Conservation (phyloP, 2,888 invertebrate species). For the Priocnemis perturbator region DNA sequence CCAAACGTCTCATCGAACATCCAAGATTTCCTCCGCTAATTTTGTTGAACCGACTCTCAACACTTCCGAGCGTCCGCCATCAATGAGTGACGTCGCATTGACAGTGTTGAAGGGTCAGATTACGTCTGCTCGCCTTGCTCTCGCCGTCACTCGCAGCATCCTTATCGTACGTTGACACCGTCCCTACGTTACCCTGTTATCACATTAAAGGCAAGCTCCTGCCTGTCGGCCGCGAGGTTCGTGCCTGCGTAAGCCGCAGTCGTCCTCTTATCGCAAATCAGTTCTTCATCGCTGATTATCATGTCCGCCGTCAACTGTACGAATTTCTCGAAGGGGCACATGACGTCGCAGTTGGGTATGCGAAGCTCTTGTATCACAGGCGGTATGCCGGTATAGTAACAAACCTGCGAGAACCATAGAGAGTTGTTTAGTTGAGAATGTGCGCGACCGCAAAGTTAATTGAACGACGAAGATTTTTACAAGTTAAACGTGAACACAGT, state of each 20-base stretch:
- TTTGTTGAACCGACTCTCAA: no score
- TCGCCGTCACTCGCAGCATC: neutral
- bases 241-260: no score
- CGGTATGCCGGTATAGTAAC: constrained; percentile 50
- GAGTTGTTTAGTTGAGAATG: no score
- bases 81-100: no score
- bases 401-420: constrained; percentile 38
- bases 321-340: constrained; percentile 59
- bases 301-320: constrained; percentile 43
- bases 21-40: no score
- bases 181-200: neutral
- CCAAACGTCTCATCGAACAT: no score
- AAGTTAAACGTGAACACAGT: no score
- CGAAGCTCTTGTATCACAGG: constrained; percentile 35
- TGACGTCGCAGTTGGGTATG: constrained; percentile 48
- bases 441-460: no score
- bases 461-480: no score
- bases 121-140: no score
- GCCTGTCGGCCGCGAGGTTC: neutral
- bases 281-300: constrained; percentile 51
- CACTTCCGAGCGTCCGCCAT: no score
- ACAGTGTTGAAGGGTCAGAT: no score
- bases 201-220: neutral
- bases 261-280: constrained; percentile 45
- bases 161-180: neutral